Evolutionary conservation across 2,113 vertebrate genomes (phyloP).

Genomic region (Siphamia tubifer): DNA sequence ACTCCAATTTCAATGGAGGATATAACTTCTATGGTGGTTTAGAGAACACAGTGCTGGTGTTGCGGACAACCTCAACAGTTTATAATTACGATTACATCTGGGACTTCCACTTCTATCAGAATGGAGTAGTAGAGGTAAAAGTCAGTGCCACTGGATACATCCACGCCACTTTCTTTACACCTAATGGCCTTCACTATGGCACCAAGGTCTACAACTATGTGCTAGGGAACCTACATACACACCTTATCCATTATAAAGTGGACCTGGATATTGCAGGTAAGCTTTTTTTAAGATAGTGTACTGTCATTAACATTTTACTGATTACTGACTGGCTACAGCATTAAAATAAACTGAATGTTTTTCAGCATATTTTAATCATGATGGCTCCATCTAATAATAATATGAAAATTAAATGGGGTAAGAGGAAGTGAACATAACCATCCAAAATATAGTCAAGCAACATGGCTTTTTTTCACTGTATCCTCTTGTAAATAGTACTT

Average conservation of each 20-base stretch:
- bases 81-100: constrained; percentile 97
- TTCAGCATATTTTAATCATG: too few relatives aligned
- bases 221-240: constrained; percentile 91
- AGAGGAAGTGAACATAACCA: background rate
- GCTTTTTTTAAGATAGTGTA: too few relatives aligned
- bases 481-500: constrained; percentile 21
- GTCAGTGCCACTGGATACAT: constrained; percentile 90
- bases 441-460: background rate
- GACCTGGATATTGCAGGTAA: constrained; percentile 92
- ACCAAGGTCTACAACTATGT: constrained; percentile 84
- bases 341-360: too few relatives aligned
- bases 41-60: constrained; percentile 84
- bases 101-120: constrained; percentile 91
- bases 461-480: constrained; percentile 15
- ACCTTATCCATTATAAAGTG: constrained; percentile 90
- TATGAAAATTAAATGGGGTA: background rate
- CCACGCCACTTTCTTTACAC: constrained; percentile 88
- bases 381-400: too few relatives aligned
- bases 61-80: constrained; percentile 88
- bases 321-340: background rate
- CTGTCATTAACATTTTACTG: background rate
- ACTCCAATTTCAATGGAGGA: constrained; percentile 80
- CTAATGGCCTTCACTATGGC: constrained; percentile 83
- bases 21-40: constrained; percentile 89
- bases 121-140: constrained; percentile 88